Base-by-base conservation (phyloP, 2,888 invertebrate genomes). In the Crossocerus cetratus region DNA sequence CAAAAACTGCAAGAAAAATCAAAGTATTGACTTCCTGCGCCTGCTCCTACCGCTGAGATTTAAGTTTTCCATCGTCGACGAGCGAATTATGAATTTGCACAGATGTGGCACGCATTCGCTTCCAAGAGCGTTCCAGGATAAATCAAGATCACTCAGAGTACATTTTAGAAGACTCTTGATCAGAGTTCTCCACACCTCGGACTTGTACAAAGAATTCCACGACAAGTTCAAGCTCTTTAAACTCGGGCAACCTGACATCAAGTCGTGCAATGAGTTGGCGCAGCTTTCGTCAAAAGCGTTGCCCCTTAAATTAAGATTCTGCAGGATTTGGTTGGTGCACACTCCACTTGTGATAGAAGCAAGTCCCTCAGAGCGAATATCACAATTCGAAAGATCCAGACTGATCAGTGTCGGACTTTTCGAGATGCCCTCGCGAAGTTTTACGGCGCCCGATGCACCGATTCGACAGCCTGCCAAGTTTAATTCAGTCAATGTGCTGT, bases 141-240 rank as follows among this genome's bases (percentile, higher is more conserved):
- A 77, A 85, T 91, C 90, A 44, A 92, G 81, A 44, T 81, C 74
- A 49, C 72, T 78, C 8, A 92, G 75, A 32, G 32, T 32, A 32
- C 32, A 32, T 3, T 32, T 32, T 2, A 78, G 74, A 42, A 80
- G 78, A 80, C 90, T 91, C 32, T 83, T 76, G 2, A 66, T 44
- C 2, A 92, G 80, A 3, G 88, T 91, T 45, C 80, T 79, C 76
- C 90, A 89, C 20, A 88, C 90, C 87, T 78, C 73, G n/a, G 60
- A 83, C 67, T 90, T 85, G 61, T 89, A 90, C 23, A 93, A 89
- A 54, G 90, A 90, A 84, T 93, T 93, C 92, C 92, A 92, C 0
- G 92, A 91, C 57, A 93, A 87, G 86, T 93, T 90, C 14, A 93
- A 79, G 43, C 88, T 83, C 74, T 90, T 88, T n/a, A 93, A 79